Evolutionary conservation across 2,113 vertebrate species (phyloP).

Genomic region (Melanostigma gelatinosum): DNA sequence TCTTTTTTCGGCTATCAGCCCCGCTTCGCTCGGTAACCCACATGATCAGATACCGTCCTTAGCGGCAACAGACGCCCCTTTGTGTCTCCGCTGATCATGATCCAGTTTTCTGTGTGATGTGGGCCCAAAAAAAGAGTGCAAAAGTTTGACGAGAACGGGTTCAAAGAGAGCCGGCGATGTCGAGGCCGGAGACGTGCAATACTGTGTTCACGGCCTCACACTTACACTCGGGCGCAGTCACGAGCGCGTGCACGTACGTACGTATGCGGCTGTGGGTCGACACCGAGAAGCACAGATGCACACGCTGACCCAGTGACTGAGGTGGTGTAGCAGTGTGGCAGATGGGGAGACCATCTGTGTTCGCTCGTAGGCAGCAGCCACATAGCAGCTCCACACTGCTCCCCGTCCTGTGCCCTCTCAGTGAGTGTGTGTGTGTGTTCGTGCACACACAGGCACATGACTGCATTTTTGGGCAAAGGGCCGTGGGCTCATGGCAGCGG

Average conservation of each 20-base stretch:
- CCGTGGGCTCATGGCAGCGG: not conserved
- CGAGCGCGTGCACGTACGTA: not conserved
- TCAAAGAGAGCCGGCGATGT: not conserved
- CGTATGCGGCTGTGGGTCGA: conserved; percentile 12
- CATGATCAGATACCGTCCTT: conserved; percentile 51
- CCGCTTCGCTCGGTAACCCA: conserved; percentile 33
- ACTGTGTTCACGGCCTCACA: conserved; percentile 41
- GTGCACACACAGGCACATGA: conserved; percentile 13
- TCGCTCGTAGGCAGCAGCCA: conserved; percentile 51
- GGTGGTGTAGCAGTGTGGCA: conserved; percentile 54
- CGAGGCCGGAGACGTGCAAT: conserved; percentile 44
- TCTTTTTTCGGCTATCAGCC: conserved; percentile 48
- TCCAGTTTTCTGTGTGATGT: conserved; percentile 1
- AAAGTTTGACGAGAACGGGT: conserved; percentile 34
- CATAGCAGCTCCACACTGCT: conserved; percentile 44
- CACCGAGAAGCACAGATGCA: conserved; percentile 37
- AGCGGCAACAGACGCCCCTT: conserved; percentile 28
- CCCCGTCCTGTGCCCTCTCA: conserved; percentile 42
- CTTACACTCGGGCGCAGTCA: not conserved
- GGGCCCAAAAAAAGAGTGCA: not conserved
- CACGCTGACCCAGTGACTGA: conserved; percentile 56
- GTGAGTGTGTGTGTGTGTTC: conserved; percentile 20
- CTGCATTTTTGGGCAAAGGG: conserved; percentile 5
- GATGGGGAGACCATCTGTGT: conserved; percentile 72
- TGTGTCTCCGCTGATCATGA: conserved; percentile 10